phyloP scores from a whole-genome alignment of 2,113 vertebrate species.

The Pycnonotus jocosus region DNA sequence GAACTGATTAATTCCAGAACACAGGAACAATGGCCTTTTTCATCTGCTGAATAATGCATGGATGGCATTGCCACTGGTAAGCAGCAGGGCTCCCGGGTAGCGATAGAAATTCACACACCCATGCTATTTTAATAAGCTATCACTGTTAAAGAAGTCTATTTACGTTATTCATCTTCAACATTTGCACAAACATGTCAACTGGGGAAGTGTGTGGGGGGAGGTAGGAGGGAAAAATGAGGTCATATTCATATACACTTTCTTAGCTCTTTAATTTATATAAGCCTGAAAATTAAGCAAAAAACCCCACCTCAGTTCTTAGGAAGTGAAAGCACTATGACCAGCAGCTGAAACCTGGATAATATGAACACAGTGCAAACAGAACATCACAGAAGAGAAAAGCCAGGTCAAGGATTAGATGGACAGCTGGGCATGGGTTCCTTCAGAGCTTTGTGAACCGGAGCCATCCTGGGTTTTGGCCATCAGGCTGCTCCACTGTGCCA shows the following conservation, averaged over 20 bases:
- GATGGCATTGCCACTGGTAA: slow-evolving; percentile 36
- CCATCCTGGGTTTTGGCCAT: neutral
- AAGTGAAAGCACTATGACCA: neutral
- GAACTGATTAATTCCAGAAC: slow-evolving; percentile 61
- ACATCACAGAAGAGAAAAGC: neutral
- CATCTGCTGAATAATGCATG: slow-evolving; percentile 58
- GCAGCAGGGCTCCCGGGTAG: slow-evolving; percentile 57
- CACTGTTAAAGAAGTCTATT: slow-evolving; percentile 59
- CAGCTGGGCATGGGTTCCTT: neutral
- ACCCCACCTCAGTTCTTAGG: neutral
- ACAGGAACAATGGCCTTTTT: slow-evolving; percentile 52
- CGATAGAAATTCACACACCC: slow-evolving; percentile 53
- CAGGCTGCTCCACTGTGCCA: neutral
- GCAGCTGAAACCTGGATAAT: neutral
- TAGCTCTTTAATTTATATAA: slow-evolving; percentile 60
- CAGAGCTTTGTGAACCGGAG: neutral
- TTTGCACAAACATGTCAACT: slow-evolving; percentile 62
- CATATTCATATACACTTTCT: slow-evolving; percentile 52
- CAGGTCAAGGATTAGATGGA: neutral
- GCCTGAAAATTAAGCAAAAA: slow-evolving; percentile 31
- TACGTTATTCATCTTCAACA: slow-evolving; percentile 60
- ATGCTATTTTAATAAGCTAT: slow-evolving; percentile 67
- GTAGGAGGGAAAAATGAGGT: slow-evolving; percentile 62
- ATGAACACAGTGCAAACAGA: neutral
- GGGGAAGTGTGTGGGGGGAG: slow-evolving; percentile 63